A percentile compares a stretch with the other conserved stretches of the same genome.
Evolutionary conservation across 2,888 invertebrate species (phyloP).

Genomic region (Lepas anatifera): DNA sequence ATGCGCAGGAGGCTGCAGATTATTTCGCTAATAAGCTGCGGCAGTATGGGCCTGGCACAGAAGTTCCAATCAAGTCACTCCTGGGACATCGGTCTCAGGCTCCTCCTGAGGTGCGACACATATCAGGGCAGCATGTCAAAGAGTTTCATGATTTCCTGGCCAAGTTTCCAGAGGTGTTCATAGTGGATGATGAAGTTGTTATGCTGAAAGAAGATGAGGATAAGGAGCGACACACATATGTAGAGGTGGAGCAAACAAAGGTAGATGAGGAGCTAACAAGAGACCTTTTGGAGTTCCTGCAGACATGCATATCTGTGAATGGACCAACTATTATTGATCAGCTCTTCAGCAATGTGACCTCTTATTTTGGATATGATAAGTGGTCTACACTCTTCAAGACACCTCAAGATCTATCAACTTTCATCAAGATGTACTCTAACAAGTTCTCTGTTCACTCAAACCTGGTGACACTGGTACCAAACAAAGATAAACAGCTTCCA

Average conservation of each 20-base stretch:
- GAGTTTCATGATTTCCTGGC: conserved; percentile 83
- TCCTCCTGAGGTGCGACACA: conserved; percentile 90
- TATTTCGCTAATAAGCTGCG: conserved; percentile 92
- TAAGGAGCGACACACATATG: conserved; percentile 29
- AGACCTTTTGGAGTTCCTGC: conserved; percentile 62
- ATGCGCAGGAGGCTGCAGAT: conserved; percentile 91
- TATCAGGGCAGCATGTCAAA: conserved; percentile 85
- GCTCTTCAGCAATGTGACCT: conserved; percentile 60
- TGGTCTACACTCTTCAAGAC: conserved; percentile 58
- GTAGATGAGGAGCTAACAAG: conserved; percentile 72
- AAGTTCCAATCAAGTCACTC: conserved; percentile 92
- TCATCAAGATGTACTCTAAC: conserved; percentile 85
- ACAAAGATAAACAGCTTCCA: conserved; percentile 12
- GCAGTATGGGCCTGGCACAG: conserved; percentile 89
- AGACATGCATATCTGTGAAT: conserved; percentile 50
- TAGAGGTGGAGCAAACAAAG: conserved; percentile 58
- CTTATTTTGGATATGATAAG: conserved; percentile 59
- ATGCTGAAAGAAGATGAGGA: conserved; percentile 49
- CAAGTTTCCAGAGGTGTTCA: conserved; percentile 72
- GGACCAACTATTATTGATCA: conserved; percentile 74
- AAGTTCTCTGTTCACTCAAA: conserved; percentile 88
- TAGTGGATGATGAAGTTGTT: conserved; percentile 68
- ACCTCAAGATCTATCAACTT: conserved; percentile 75
- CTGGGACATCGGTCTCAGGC: conserved; percentile 94
- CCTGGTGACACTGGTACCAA: conserved; percentile 54